Evolutionary conservation across 2,888 invertebrate genomes (phyloP), one percentile per base, ranked within the genome.

Genomic region (Lochmaea capreae): DNA sequence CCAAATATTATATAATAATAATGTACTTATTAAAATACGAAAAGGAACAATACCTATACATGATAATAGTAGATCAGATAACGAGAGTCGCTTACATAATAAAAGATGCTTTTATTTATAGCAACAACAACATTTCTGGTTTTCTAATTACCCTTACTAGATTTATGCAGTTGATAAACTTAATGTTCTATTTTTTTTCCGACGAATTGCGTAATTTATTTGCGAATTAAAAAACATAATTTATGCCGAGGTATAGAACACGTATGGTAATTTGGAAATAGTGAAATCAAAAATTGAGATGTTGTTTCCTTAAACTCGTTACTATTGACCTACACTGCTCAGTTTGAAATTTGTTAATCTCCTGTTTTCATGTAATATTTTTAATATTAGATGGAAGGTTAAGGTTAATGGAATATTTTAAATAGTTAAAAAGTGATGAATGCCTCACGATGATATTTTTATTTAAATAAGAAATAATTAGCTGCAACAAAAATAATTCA

Each of bases 191-290:
- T 14, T 49, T 49, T 46, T 46, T 49, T 12, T 33, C 26, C 26
- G 26, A 49, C 3, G 1, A 49, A 10, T 43, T 43, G 43, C 43
- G 43, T 43, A 43, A 43, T 43, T 43, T 43, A 12, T 12, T 49
- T 49, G 46, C 5, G 49, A 49, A 49, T 49, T 49, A 3, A 5
- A 33, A 33, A 33, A 33, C 2, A 33, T 33, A 33, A 33, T 33
- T 33, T 5, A 33, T 33, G 26, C 26, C 4, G 5, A 3, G 26
- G 4, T 33, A 33, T 33, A 5, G 26, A 33, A 33, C 26, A 33
- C 26, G 43, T 43, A 43, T 43, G 43, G 43, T 43, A 54, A 54
- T 57, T 57, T 57, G 57, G 57, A 57, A 54, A 54, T 18, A 54
- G 54, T 22, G 12, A 57, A 57, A 57, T 18, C 3, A 22, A 57